Base-by-base conservation (phyloP, 2,888 invertebrate genomes). In the Entomobrya multifasciata region DNA sequence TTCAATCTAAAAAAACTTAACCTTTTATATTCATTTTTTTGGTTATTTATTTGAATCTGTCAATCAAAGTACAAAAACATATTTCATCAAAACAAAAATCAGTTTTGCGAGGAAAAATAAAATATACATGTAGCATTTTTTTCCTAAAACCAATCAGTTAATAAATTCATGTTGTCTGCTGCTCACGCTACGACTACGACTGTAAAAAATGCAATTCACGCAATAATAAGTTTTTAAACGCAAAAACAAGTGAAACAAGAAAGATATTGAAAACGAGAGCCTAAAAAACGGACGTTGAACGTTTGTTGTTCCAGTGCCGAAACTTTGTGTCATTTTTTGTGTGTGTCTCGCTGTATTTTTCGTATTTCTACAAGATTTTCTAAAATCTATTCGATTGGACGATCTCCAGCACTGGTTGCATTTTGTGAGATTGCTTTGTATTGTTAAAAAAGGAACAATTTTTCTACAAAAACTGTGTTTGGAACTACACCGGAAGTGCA, bases 271-370 rank as follows among this genome's bases (percentile, higher is more conserved):
- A 57, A 80, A 49, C 41, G 65, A 67, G 44, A 62, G 47, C 82
- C 62, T 62, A 82, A 81, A 80, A 52, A 52, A 74, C 82, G 82
- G 82, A 82, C 82, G 82, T 82, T 82, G 82, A 82, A 25, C 82
- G 82, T 82, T 82, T 82, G 82, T 82, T 77, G 77, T 57, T 57
- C 49, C 77, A 57, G 55, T 57, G 77, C 77, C 57, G 57, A 55
- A 20, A 80, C 11, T 70, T 36, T 20, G 25, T 36, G 36, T 78
- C 10, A 30, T 77, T 13, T 30, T 67, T 1, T 44, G 22, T 44
- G 67, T 67, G 67, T 44, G 22, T 67, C 13, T 65, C 3, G 6
- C 1, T 41, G 1, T 67, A 67, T 65, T 65, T 62, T 65, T 65
- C 20, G 8, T 65, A 65, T 5, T 17, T 44, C 62, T 62, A 15